Percentiles rank a stretch among this genome's conserved stretches.
phyloP scores from a whole-genome alignment of 2,888 invertebrate genomes.

The Ecliptopera silaceata region DNA sequence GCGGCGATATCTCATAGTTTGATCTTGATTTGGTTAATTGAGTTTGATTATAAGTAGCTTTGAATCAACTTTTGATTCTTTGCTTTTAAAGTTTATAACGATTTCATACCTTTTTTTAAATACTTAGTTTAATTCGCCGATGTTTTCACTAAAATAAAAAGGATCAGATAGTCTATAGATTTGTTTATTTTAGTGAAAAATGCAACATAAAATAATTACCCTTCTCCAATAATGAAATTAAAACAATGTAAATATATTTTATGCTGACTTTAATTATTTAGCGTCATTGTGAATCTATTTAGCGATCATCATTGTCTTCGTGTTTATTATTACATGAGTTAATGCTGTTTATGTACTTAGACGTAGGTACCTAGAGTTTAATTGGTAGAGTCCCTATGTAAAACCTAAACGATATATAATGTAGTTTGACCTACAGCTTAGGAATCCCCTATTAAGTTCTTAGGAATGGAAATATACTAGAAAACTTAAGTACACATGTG shows the following conservation, averaged over 20 bases:
- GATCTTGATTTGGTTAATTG: constrained; percentile 6
- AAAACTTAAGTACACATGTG: background rate
- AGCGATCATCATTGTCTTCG: no score
- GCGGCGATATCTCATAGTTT: constrained; percentile 3
- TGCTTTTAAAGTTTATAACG: background rate
- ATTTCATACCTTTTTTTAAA: no score
- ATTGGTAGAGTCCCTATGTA: constrained; percentile 23
- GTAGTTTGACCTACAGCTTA: constrained; percentile 4
- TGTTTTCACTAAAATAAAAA: no score
- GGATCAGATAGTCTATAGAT: no score
- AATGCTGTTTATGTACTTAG: background rate
- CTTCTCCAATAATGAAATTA: no score
- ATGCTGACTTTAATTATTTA: no score
- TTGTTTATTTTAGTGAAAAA: no score
- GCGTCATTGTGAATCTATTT: no score
- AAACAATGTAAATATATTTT: no score
- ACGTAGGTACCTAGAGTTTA: background rate
- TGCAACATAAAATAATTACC: no score
- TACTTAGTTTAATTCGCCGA: no score
- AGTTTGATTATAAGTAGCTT: background rate
- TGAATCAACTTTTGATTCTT: constrained; percentile 10
- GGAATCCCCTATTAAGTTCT: constrained; percentile 5
- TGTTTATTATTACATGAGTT: background rate
- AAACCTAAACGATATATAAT: background rate
- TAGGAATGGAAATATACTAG: background rate